Evolutionary conservation across 2,888 invertebrate genomes (phyloP), one percentile per base, ranked within the genome.

Genomic region (Mythimna loreyi): DNA sequence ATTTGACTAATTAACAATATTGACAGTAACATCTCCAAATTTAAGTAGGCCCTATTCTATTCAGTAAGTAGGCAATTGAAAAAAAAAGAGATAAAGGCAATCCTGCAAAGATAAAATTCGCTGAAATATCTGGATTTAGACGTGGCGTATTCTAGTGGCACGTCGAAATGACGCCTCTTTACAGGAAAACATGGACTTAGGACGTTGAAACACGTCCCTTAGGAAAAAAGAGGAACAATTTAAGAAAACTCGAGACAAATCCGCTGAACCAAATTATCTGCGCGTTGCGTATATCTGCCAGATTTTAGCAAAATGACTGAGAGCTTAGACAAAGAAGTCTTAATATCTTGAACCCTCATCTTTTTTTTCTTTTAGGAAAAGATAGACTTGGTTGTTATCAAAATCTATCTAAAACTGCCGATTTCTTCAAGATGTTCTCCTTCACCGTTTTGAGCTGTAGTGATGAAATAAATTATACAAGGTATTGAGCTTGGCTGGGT

Each of bases 181-280:
- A 72, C 66, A 73, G 74, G 74, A 77, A 73, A 81, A 77, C 77
- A 57, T 66, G 53, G 56, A 72, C 68, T 81, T 65, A 72, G 76
- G 56, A 72, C 66, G 72, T 62, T 69, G 70, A 76, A 82, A 81
- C 64, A 66, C 60, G 65, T 69, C 77, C 74, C 77, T 72, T 28
- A 67, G 71, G 77, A 80, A 65, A 67, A 68, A 72, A 76, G 58
- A 74, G 55, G 58, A 63, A 72, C 68, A 67, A 69, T 73, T 79
- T 72, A 67, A 64, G 47, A 30, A 63, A 67, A 59, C 52, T 59
- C 43, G 56, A 47, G 53, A 59, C 65, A 72, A 72, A 66, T 68
- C 58, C 53, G 45, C 47, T 53, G 55, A 28, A 57, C 55, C 56
- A 68, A 78, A 78, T 80, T 75, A 67, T 80, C 49, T 73, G 25